Evolutionary conservation across 1,140 invertebrate species (phyloP).

Genomic region (Metopolophium dirhodum): DNA sequence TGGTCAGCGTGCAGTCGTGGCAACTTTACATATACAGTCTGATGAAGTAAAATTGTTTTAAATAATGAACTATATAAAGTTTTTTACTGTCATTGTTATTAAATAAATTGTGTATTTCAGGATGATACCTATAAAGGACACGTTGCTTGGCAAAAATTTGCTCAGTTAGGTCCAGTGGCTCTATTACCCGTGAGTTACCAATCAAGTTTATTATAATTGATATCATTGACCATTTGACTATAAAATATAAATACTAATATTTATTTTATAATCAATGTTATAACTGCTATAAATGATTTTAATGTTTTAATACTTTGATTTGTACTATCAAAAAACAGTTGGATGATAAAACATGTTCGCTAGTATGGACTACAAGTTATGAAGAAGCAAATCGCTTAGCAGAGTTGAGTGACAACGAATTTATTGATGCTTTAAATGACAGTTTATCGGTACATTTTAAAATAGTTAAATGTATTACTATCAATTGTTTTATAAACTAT

Average conservation of each 20-base stretch:
- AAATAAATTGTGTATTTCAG: neutral
- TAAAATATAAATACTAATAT: no score
- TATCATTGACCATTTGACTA: no score
- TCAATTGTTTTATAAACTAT: constrained; percentile 10
- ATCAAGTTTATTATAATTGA: constrained; percentile 28
- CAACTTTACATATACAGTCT: constrained; percentile 76
- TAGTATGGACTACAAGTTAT: constrained; percentile 89
- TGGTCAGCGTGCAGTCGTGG: constrained; percentile 88
- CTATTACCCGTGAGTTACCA: constrained; percentile 78
- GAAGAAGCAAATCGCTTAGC: constrained; percentile 77
- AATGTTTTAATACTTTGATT: constrained; percentile 57
- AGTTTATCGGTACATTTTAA: constrained; percentile 66
- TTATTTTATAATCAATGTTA: no score
- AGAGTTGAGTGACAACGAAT: constrained; percentile 75
- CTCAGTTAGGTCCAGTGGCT: constrained; percentile 89
- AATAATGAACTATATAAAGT: neutral
- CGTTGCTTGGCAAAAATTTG: constrained; percentile 95
- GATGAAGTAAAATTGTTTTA: constrained; percentile 29
- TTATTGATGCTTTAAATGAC: constrained; percentile 88
- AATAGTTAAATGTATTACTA: neutral
- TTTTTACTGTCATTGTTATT: neutral
- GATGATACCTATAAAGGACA: constrained; percentile 66
- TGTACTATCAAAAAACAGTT: constrained; percentile 66
- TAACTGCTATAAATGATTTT: constrained; percentile 22
- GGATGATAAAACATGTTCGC: constrained; percentile 76